Base-by-base conservation (phyloP, 2,888 invertebrate genomes). In the Muschampia plurimacula region DNA sequence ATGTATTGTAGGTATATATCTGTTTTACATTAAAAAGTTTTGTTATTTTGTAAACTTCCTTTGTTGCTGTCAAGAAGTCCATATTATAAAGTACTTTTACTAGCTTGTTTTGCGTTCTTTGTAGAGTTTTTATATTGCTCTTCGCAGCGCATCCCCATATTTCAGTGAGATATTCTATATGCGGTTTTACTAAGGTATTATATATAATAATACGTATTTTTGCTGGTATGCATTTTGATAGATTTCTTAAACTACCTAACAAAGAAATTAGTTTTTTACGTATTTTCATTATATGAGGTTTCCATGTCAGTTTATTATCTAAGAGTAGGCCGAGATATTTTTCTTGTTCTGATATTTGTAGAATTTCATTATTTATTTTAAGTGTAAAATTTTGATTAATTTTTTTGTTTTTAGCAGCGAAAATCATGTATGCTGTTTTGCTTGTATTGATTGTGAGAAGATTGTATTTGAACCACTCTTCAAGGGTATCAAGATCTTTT, bases 141-240 rank as follows among this genome's bases (percentile, higher is more conserved):
- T 49, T 49, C 5, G 65, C 65, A 8, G 52, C 52, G 9, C 8
- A 46, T 2, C 65, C 65, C 65, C 65, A 65, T 49, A 65, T 6
- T 32, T 65, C 65, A 2, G 52, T 36, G n/a, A 52, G 52, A 15
- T 66, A 66, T 36, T 52, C 36, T 39, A 66, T 15, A 15, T 66
- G 66, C 9, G 52, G 39, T 55, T 66, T 66, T 2, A 66, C 66
- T 15, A 66, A 36, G n/a, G 36, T 1, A 39, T 66, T 66, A 9
- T 66, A 66, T 13, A 46, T 46, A 13, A 46, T 12, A 46, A 46
- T 46, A 12, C 46, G 46, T 46, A 46, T 13, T 46, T 46, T 46
- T 12, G 46, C 46, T 46, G 46, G 46, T 13, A 46, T 13, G 46
- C 46, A 46, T 46, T 46, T 46, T 13, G 46, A 46, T 12, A 46